Evolutionary conservation across 2,113 vertebrate species (phyloP).

Genomic region (Gracilinanus agilis): DNA sequence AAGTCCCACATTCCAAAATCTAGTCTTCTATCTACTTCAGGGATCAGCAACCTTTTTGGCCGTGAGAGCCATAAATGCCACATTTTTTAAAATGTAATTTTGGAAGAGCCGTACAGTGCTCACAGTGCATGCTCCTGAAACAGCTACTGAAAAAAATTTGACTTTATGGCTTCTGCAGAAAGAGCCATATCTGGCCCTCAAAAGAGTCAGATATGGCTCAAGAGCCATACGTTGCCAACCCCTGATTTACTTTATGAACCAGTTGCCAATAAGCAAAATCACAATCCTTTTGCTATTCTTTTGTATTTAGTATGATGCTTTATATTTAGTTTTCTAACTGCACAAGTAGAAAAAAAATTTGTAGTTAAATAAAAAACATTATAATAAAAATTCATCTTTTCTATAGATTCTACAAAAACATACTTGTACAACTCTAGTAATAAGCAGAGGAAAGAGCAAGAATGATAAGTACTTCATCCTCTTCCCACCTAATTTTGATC

Average conservation of each 20-base stretch:
- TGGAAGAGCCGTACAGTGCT: too few species aligned
- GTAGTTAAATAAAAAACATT: background rate
- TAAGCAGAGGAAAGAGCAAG: background rate
- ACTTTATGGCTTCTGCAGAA: too few species aligned
- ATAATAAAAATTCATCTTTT: background rate
- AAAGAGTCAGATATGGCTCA: too few species aligned
- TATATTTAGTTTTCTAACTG: background rate
- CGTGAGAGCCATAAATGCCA: too few species aligned
- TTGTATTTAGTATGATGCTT: background rate
- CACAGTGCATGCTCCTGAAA: too few species aligned
- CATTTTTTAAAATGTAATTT: too few species aligned
- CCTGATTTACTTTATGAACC: background rate
- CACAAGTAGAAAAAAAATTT: background rate
- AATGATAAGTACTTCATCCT: background rate
- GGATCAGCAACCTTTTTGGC: too few species aligned
- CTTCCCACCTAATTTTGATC: background rate
- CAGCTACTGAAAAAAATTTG: too few species aligned
- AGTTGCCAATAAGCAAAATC: background rate
- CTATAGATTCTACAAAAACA: background rate
- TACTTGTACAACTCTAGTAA: background rate
- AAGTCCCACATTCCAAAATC: background rate
- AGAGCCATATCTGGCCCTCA: too few species aligned
- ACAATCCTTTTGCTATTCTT: background rate
- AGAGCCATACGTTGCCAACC: too few species aligned
- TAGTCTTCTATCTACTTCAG: background rate